Percentiles rank a stretch among this genome's conserved stretches.
phyloP scores from a whole-genome alignment of 2,797 vertebrate species.

The Labroides dimidiatus region DNA sequence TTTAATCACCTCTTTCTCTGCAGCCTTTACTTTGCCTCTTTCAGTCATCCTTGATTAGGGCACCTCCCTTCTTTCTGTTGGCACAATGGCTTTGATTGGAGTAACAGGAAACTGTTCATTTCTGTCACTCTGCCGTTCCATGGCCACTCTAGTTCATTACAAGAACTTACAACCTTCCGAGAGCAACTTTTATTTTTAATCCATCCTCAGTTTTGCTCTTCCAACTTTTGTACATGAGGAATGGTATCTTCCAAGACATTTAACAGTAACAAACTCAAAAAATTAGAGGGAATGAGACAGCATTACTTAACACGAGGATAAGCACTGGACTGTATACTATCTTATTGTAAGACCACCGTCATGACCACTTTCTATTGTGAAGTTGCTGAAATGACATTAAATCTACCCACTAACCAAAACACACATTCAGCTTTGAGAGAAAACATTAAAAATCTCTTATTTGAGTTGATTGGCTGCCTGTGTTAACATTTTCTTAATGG shows the following conservation, averaged over 20 bases:
- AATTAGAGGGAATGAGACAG: too few species aligned
- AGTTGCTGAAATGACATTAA: too few species aligned
- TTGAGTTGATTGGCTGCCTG: too few species aligned
- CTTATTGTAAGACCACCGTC: not conserved
- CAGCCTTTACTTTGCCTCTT: slow-evolving; percentile 17
- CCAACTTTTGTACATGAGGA: not conserved
- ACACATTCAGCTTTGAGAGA: too few species aligned
- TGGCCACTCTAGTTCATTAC: slow-evolving; percentile 34
- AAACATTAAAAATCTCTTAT: too few species aligned
- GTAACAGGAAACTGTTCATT: slow-evolving; percentile 15
- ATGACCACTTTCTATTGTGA: not conserved
- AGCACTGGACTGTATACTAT: too few species aligned
- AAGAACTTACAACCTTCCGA: slow-evolving; percentile 5
- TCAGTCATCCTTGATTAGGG: slow-evolving; percentile 48
- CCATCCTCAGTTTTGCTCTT: not conserved
- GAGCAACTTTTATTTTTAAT: slow-evolving; percentile 13
- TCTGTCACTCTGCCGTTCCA: slow-evolving; percentile 14
- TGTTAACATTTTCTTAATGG: too few species aligned
- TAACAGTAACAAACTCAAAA: too few species aligned
- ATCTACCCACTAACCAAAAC: too few species aligned
- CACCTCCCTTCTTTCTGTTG: slow-evolving; percentile 21
- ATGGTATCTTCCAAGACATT: too few species aligned
- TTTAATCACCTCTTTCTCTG: slow-evolving; percentile 37
- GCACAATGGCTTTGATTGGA: slow-evolving; percentile 59
- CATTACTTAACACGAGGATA: too few species aligned